phyloP scores from a whole-genome alignment of 2,888 invertebrate genomes.

The Lithophane socia region DNA sequence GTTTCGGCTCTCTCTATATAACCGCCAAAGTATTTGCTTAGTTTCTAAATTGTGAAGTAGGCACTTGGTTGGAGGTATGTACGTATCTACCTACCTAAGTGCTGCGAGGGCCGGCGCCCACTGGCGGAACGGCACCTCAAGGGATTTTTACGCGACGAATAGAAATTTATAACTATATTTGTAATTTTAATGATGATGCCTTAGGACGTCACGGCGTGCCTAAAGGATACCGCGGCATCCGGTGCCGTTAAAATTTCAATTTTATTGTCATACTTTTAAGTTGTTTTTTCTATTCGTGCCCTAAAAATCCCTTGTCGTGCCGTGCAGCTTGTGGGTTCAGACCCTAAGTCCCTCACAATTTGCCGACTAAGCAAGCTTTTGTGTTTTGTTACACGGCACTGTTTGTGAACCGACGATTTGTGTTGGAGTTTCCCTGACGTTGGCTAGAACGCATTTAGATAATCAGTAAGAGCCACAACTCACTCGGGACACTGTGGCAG shows the following conservation, averaged over 20 bases:
- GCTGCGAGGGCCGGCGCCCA: not conserved
- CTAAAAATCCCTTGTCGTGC: not conserved
- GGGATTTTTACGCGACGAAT: not conserved
- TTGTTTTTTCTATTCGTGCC: not conserved
- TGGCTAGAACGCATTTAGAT: constrained; percentile 17
- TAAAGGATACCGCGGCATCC: too few relatives aligned
- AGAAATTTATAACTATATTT: not conserved
- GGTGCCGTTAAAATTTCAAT: not conserved
- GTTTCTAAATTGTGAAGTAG: constrained; percentile 21
- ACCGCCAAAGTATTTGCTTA: constrained; percentile 16
- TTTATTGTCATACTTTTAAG: too few relatives aligned
- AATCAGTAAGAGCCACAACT: constrained; percentile 28
- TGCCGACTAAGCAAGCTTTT: constrained; percentile 22
- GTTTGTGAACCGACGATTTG: constrained; percentile 28
- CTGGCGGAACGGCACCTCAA: not conserved
- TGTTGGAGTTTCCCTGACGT: constrained; percentile 21
- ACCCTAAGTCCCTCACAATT: constrained; percentile 8
- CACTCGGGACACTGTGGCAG: constrained; percentile 22
- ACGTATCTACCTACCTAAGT: not conserved
- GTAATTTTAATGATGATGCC: too few relatives aligned
- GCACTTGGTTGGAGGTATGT: not conserved
- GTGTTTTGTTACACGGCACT: constrained; percentile 15
- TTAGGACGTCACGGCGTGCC: too few relatives aligned
- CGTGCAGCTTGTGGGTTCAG: not conserved
- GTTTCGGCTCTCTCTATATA: not conserved